A percentile compares a stretch with the other conserved stretches of the same genome.
These are phyloP conservation scores for Oxyruncus cristatus DNA, from an alignment of 2,113 vertebrate genomes.

Conservation along the genomic window DNA sequence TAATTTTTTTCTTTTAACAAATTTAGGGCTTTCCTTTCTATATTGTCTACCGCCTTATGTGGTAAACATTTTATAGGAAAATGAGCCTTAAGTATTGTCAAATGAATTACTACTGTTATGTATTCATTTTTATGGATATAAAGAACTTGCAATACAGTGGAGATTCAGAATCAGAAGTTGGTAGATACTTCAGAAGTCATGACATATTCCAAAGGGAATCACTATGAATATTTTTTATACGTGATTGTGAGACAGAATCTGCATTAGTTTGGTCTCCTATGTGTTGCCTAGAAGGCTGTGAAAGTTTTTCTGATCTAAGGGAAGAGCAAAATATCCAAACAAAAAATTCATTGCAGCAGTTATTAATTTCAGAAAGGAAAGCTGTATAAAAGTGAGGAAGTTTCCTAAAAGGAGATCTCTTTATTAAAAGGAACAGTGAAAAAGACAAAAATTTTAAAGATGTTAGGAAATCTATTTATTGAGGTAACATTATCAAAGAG, in stretches of 20 bases:
- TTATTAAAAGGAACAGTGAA: background rate
- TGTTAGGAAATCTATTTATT: background rate
- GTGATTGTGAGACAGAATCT: background rate
- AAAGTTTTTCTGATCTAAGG: background rate
- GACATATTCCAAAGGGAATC: background rate
- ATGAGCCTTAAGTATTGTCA: background rate
- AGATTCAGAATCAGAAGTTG: background rate
- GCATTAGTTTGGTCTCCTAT: background rate
- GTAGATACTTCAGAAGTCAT: background rate
- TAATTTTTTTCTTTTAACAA: background rate
- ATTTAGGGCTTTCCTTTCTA: background rate
- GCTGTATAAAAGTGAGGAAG: background rate
- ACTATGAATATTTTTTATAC: background rate
- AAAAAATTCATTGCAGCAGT: background rate
- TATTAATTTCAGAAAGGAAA: background rate
- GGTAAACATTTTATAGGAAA: background rate
- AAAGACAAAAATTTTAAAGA: background rate
- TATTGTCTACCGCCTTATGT: background rate
- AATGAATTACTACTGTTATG: background rate
- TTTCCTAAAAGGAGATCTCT: background rate
- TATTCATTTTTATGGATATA: background rate
- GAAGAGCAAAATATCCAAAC: background rate
- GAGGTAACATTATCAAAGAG: background rate
- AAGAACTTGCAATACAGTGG: background rate
- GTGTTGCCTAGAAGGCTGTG: background rate